phyloP scores from a whole-genome alignment of 2,113 vertebrate genomes.

The Leptocoma aspasia region DNA sequence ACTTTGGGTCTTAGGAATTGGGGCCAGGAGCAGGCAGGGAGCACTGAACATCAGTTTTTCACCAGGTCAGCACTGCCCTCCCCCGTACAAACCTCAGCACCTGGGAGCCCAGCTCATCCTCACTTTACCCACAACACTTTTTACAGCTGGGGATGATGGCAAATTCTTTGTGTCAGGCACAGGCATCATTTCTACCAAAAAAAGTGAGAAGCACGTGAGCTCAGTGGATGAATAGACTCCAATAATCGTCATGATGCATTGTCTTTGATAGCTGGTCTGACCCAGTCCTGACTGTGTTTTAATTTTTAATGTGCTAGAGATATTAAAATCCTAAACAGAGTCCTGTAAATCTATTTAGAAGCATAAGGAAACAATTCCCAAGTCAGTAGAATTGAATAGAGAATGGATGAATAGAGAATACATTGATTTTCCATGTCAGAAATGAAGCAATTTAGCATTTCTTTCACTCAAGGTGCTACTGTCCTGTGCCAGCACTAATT shows the following conservation, averaged over 20 bases:
- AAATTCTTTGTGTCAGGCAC: neutral
- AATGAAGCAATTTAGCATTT: slow-evolving; percentile 38
- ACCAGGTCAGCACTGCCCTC: neutral
- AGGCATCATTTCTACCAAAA: neutral
- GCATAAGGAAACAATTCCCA: slow-evolving; percentile 53
- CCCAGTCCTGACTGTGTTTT: neutral
- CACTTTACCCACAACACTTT: neutral
- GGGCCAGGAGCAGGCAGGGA: neutral
- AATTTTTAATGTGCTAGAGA: slow-evolving; percentile 28
- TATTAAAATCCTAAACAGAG: slow-evolving; percentile 40
- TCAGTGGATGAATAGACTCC: neutral
- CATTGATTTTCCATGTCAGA: slow-evolving; percentile 55
- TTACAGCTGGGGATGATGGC: neutral
- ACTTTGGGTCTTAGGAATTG: neutral
- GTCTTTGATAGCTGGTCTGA: neutral
- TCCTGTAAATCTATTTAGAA: slow-evolving; percentile 43
- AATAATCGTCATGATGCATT: neutral
- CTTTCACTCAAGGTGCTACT: slow-evolving; percentile 8
- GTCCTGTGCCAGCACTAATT: slow-evolving; percentile 46
- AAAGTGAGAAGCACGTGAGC: neutral
- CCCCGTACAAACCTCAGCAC: neutral
- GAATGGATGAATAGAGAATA: neutral
- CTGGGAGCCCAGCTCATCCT: neutral
- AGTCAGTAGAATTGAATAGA: neutral
- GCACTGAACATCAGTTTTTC: fast-evolving